These are phyloP conservation scores for Glaucidium brasilianum DNA, from an alignment of 2,113 vertebrate species.

Conservation along the genomic window DNA sequence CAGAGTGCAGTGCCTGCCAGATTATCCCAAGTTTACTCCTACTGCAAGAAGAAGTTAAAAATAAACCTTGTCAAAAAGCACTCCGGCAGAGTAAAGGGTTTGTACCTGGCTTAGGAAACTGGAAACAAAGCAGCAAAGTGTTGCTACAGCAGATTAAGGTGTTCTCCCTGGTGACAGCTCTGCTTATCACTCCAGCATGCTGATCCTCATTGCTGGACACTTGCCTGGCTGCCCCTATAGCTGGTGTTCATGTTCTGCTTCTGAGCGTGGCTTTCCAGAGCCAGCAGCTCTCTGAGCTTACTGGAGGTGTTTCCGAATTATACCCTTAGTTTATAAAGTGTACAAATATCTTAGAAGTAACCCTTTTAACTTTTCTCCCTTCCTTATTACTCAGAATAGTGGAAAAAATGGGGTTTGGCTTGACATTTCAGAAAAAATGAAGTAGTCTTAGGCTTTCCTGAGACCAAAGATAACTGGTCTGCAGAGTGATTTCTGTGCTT, in stretches of 20 bases:
- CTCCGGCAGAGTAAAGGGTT: neutral
- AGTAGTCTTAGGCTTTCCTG: neutral
- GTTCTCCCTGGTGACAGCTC: slow-evolving; percentile 12
- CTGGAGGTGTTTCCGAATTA: neutral
- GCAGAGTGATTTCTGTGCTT: neutral
- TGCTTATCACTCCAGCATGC: neutral
- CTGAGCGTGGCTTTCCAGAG: neutral
- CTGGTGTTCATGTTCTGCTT: neutral
- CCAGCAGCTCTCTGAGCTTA: neutral
- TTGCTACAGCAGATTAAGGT: neutral
- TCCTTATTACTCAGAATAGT: neutral
- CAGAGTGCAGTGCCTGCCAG: neutral
- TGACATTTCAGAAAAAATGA: neutral
- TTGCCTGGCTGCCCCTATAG: neutral
- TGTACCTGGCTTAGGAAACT: slow-evolving; percentile 8
- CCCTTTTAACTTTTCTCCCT: neutral
- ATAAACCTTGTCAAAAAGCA: slow-evolving; percentile 1
- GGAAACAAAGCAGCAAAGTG: neutral
- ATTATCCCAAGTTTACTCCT: neutral
- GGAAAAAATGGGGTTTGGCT: neutral
- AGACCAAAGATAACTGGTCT: neutral
- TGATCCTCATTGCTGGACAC: neutral
- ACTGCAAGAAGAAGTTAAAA: neutral
- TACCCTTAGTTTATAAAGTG: neutral
- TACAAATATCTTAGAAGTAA: neutral